Evolutionary conservation across 2,888 invertebrate genomes (phyloP).

Genomic region (Eledone cirrhosa): DNA sequence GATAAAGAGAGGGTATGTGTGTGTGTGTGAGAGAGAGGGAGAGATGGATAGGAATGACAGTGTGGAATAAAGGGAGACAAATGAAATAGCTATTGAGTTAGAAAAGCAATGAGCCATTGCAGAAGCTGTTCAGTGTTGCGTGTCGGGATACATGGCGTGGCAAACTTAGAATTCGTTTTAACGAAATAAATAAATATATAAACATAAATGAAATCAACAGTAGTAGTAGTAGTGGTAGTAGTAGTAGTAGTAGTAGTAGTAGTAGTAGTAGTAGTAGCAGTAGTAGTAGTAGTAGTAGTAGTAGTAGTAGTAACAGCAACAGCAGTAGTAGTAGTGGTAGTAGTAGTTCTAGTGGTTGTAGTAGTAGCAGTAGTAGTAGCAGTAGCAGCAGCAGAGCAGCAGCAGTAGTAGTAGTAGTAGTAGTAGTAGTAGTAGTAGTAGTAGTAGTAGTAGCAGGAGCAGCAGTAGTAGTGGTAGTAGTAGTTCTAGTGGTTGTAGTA

Average conservation of each 20-base stretch:
- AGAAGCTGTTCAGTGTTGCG: too few species aligned
- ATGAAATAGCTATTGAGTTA: too few species aligned
- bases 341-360: not conserved
- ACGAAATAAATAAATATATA: too few species aligned
- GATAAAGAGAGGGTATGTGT: too few species aligned
- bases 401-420: constrained; percentile 16
- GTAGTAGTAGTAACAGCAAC: constrained; percentile 7
- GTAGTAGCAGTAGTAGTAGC: not conserved
- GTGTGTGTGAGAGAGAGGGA: too few species aligned
- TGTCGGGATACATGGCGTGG: too few species aligned
- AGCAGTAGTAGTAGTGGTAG: not conserved
- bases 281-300: constrained; percentile 15
- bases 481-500: not conserved
- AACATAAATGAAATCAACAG: not conserved
- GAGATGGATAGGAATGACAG: too few species aligned
- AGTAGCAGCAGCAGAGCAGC: not conserved
- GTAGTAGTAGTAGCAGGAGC: not conserved
- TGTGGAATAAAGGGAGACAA: too few species aligned
- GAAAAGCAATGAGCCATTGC: too few species aligned
- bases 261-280: not conserved
- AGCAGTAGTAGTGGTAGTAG: not conserved
- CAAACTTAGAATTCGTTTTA: not conserved
- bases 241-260: not conserved
- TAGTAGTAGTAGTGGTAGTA: not conserved
- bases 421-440: not conserved